Evolutionary conservation across 2,113 vertebrate species (phyloP), one percentile per base, ranked within the genome.

Genomic region (Xenus cinereus): DNA sequence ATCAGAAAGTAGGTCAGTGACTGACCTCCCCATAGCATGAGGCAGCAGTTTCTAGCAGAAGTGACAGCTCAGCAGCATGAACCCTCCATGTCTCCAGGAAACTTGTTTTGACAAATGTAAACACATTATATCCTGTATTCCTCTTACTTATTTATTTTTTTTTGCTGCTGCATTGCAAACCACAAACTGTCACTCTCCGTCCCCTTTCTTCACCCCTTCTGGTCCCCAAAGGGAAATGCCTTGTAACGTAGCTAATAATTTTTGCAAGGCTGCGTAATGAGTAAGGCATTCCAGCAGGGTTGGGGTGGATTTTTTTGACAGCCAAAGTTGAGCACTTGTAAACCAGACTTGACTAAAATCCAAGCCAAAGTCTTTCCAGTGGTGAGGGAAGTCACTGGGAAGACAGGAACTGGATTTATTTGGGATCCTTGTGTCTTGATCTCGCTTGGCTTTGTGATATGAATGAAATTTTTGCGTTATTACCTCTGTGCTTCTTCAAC

Each of bases 21-120:
- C 97, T 98, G 98, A 98, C 98, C 97, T 94, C 94, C 88, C 19
- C 62, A 85, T 98, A 98, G 98, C 96, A 98, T 99, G 98, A 99
- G 98, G 98, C 98, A 99, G 98, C 99, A 99, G 96, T 99, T 99
- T 99, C 97, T 92, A 91, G 96, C 92, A 92, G 95, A 95, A 97
- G 94, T 97, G 96, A 96, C 97, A 97, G 96, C 95, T 94, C 90
- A 76, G 94, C 97, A 97, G 97, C 95, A 43, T 87, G 94, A 97
- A 96, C 94, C 94, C 92, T 97, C 81, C 28, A 62, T 73, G 97
- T 98, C 98, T 98, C 97, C 98, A 98, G 99, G 98, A 99, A 99
- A 98, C 98, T 97, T 97, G 96, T 79, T 97, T 91, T 97, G 97
- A 97, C 96, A 96, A 97, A 97, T 90, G 94, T 98, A 98, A 98